Evolutionary conservation across 2,113 vertebrate species (phyloP).

Genomic region (Sitta europaea): DNA sequence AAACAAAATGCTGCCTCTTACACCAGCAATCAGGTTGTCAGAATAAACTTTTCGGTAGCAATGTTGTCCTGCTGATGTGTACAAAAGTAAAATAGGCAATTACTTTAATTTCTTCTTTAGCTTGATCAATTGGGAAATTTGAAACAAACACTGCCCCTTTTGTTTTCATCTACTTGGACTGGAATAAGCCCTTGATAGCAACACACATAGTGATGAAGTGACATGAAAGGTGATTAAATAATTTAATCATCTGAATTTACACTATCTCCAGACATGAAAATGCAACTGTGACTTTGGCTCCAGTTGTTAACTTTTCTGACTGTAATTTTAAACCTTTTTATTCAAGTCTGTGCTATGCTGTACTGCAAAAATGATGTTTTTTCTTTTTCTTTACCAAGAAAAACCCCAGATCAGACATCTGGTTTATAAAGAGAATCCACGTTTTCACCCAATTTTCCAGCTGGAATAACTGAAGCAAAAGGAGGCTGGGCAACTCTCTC

Average conservation of each 20-base stretch:
- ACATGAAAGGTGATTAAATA: background rate
- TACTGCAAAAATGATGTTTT: background rate
- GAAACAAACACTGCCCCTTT: background rate
- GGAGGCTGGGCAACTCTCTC: background rate
- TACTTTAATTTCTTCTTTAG: constrained; percentile 19
- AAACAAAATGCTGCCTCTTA: background rate
- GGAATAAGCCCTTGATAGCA: background rate
- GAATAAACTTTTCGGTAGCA: background rate
- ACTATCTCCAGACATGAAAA: background rate
- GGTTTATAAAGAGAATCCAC: background rate
- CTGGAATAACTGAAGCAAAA: constrained; percentile 23
- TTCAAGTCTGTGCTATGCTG: background rate
- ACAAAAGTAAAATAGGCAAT: background rate
- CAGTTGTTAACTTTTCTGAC: background rate
- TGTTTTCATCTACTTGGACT: background rate
- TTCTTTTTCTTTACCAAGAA: background rate
- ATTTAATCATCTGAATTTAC: constrained; percentile 11
- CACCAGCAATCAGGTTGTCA: background rate
- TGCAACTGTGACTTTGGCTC: background rate
- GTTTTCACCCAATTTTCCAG: background rate
- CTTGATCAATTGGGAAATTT: background rate
- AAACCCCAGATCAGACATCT: constrained; percentile 14
- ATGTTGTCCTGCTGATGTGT: background rate
- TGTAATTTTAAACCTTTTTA: background rate
- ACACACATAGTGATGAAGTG: background rate